A percentile compares a stretch with the other conserved stretches of the same genome.
Evolutionary conservation across 2,888 invertebrate genomes (phyloP).

Genomic region (Amblyjoppa fuscipennis): DNA sequence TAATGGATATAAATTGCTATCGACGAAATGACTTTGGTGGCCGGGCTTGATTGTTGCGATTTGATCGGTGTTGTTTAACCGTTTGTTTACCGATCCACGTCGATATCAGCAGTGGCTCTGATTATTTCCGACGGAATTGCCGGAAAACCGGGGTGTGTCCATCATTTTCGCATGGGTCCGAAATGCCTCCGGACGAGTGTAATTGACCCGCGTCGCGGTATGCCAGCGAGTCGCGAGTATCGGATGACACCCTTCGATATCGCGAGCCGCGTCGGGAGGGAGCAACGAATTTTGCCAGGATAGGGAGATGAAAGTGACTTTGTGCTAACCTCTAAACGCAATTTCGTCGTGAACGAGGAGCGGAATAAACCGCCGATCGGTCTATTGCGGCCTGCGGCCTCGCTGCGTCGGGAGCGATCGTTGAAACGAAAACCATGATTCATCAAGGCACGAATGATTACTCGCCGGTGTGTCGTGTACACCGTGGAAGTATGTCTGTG

Average conservation of each 20-base stretch:
- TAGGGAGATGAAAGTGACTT: constrained; percentile 23
- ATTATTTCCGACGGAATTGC: background rate
- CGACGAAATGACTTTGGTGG: background rate
- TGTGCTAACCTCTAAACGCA: constrained; percentile 54
- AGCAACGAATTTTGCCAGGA: background rate
- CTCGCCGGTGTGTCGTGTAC: constrained; percentile 59
- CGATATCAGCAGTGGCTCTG: background rate
- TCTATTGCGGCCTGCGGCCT: constrained; percentile 66
- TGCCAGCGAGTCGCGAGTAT: background rate
- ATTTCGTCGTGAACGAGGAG: constrained; percentile 64
- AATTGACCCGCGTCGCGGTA: background rate
- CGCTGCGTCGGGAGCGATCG: constrained; percentile 61
- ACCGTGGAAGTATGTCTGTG: constrained; percentile 46
- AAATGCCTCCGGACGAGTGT: background rate
- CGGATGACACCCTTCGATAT: constrained; percentile 2
- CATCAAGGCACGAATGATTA: constrained; percentile 66
- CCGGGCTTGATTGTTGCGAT: background rate
- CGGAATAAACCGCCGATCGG: constrained; percentile 67
- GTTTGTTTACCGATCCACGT: background rate
- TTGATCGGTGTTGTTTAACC: too few relatives aligned
- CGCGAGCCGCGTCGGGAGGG: background rate
- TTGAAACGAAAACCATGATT: constrained; percentile 67
- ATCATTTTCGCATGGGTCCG: background rate
- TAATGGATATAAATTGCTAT: background rate
- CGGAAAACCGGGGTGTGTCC: background rate